Evolutionary conservation across 2,888 invertebrate species (phyloP).

Genomic region (Drosophila ustulata): DNA sequence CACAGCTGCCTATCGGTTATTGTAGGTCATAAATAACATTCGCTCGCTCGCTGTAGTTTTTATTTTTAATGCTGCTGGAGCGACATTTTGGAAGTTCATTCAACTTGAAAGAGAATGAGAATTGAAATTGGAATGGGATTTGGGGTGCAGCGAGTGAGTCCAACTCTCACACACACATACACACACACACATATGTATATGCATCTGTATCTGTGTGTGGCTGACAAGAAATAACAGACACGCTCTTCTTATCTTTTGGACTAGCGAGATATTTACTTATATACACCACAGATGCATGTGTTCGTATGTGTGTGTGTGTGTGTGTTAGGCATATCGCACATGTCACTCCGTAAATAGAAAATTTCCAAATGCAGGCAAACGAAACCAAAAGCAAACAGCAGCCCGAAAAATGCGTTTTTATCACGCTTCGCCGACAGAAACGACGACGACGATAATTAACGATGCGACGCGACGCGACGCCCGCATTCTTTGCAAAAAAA

Average conservation of each 20-base stretch:
- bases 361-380: constrained; percentile 61
- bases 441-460: constrained; percentile 46
- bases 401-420: constrained; percentile 54
- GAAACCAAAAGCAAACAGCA: constrained; percentile 13
- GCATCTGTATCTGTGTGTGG: constrained; percentile 13
- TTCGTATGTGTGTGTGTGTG: not conserved
- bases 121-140: constrained; percentile 19
- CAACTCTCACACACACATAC: constrained; percentile 30
- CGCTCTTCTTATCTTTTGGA: constrained; percentile 51
- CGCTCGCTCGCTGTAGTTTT: constrained; percentile 14
- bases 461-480: constrained; percentile 26
- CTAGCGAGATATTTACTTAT: constrained; percentile 36
- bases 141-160: constrained; percentile 29
- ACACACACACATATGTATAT: constrained; percentile 25
- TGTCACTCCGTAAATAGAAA: constrained; percentile 71
- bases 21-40: constrained; percentile 65
- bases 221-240: constrained; percentile 33
- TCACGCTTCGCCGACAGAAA: constrained; percentile 38
- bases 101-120: constrained; percentile 56
- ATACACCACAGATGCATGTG: constrained; percentile 9
- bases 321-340: constrained; percentile 52
- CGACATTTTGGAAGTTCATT: constrained; percentile 61
- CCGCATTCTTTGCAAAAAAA: constrained; percentile 49
- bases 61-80: constrained; percentile 21
- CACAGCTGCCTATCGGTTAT: constrained; percentile 40